Conservation (phyloP, 2,888 invertebrate species). For the Heliconius charithonia region DNA sequence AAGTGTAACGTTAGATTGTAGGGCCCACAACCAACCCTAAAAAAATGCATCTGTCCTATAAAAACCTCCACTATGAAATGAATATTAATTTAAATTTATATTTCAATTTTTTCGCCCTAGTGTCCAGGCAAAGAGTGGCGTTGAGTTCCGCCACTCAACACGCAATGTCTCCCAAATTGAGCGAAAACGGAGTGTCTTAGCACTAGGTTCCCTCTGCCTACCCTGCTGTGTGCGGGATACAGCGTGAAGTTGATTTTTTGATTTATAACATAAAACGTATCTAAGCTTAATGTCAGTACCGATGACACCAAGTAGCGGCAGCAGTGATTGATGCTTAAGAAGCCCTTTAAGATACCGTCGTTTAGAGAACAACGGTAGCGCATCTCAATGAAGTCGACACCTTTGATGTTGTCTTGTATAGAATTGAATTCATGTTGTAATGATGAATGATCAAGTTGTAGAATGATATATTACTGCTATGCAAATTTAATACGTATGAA, state of each 20-base stretch:
- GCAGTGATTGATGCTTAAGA: conserved; percentile 36
- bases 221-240: too few relatives aligned
- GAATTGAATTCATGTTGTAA: conserved; percentile 18
- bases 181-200: too few relatives aligned
- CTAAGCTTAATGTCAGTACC: not conserved
- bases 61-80: too few relatives aligned
- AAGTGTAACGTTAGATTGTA: not conserved
- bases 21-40: not conserved
- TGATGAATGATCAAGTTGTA: not conserved
- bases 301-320: conserved; percentile 22
- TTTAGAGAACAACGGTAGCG: conserved; percentile 16
- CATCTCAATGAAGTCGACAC: conserved; percentile 34
- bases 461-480: conserved; percentile 8
- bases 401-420: conserved; percentile 22
- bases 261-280: not conserved
- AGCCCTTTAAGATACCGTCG: conserved; percentile 39
- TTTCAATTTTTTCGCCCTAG: too few relatives aligned
- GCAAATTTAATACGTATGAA: conserved; percentile 8
- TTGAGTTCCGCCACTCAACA: too few relatives aligned
- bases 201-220: too few relatives aligned
- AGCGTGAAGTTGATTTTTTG: too few relatives aligned
- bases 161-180: too few relatives aligned
- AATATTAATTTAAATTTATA: too few relatives aligned
- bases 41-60: too few relatives aligned
- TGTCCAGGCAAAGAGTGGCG: too few relatives aligned